phyloP scores from a whole-genome alignment of 1,140 invertebrate genomes.

The Conus ventricosus region DNA sequence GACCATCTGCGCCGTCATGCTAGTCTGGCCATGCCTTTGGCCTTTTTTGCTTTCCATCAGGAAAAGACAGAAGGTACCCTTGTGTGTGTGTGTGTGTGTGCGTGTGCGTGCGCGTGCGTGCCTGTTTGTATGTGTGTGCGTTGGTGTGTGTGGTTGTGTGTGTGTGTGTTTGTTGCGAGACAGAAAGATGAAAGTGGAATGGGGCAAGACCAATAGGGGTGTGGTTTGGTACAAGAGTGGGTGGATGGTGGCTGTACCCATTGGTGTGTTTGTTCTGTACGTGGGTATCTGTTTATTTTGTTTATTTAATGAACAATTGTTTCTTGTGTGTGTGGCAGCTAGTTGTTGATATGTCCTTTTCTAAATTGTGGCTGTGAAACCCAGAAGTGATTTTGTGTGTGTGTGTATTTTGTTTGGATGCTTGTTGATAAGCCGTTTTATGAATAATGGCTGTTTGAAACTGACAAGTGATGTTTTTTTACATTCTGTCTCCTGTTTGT shows the following conservation, averaged over 20 bases:
- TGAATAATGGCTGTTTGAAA: too few species aligned
- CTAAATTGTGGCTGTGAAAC: too few species aligned
- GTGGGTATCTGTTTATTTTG: too few species aligned
- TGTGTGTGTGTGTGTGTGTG: neutral
- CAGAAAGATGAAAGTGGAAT: neutral
- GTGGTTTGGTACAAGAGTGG: neutral
- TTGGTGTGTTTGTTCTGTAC: too few species aligned
- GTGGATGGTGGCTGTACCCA: neutral
- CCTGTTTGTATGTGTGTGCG: neutral
- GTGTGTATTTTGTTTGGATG: too few species aligned
- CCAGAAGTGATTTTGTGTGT: too few species aligned
- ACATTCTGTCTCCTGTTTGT: too few species aligned
- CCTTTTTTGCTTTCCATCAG: slow-evolving; percentile 92
- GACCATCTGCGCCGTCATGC: slow-evolving; percentile 88
- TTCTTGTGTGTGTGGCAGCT: too few species aligned
- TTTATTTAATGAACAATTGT: too few species aligned
- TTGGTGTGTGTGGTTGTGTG: neutral
- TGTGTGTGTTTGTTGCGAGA: neutral
- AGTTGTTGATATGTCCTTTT: too few species aligned
- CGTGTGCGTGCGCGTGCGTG: neutral
- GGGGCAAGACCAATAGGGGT: neutral
- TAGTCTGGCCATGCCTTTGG: slow-evolving; percentile 85
- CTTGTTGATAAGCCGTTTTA: too few species aligned
- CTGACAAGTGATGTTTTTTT: too few species aligned
- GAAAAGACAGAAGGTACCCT: slow-evolving; percentile 69